Base-by-base conservation (phyloP, 2,797 vertebrate genomes). In the Pteropus rufus region DNA sequence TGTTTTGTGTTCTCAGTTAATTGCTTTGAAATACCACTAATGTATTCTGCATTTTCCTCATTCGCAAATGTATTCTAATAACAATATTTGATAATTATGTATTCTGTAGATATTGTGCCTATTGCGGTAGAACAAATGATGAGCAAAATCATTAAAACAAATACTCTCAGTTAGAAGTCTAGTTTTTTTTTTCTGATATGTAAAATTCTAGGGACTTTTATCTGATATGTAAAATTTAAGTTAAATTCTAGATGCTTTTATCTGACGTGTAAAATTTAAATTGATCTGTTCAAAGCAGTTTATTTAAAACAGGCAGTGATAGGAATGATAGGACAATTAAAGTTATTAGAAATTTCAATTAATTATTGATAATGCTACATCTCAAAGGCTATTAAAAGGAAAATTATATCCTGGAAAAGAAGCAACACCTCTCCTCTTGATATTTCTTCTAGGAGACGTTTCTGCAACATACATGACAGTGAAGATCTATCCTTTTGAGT, bases 11-110 rank as follows among this genome's bases (percentile, higher is more conserved):
- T 89, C 70, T 58, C 29, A 18, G 56, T 90, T 97, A 95, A 97
- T 97, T 96, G 75, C 84, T 92, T 88, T 93, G 62, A 95, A 96
- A 97, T 93, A 31, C 41, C n/a, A 34, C 76, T 96, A 94, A 96
- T 92, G 75, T 85, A 77, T 69, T 94, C 81, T 90, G 36, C 2
- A 82, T 95, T 93, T 94, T 87, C 31, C 10, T 89, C 54, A 76
- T 91, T 93, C 56, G 81, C 23, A 92, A 94, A 94, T 84, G 10
- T 49, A 92, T 86, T 89, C 24, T 49, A 52, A 44, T 85, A 62
- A 58, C 36, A 87, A 26, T 58, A 60, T 10, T 70, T 70, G 72
- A 49, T 81, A 49, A 76, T 5, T 89, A 1, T 86, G 44, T 81
- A 29, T 12, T 73, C 76, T 95, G 15, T 23, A 89, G 65, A 60